A percentile compares a stretch with the other conserved stretches of the same genome.
Evolutionary conservation across 2,888 invertebrate genomes (phyloP).

Genomic region (Cryptocephalus primarius): DNA sequence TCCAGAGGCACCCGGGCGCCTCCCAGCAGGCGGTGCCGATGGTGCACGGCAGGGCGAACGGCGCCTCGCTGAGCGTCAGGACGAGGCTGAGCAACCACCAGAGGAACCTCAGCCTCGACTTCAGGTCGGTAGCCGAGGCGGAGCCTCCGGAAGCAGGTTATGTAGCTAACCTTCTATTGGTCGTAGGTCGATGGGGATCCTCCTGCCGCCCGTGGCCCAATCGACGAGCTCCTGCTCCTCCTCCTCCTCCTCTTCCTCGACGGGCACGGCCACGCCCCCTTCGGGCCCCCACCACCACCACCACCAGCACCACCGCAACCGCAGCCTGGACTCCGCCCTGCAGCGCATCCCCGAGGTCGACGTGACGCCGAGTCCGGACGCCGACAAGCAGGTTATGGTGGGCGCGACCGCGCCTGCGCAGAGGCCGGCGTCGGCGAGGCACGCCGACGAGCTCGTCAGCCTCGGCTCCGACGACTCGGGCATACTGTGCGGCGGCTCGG

Average conservation of each 20-base stretch:
- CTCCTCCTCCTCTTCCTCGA: neutral
- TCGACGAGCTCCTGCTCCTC: conserved; percentile 31
- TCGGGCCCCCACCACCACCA: conserved; percentile 1
- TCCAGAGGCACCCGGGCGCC: too few species aligned
- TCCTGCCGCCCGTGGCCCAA: conserved; percentile 49
- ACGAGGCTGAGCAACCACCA: conserved; percentile 59
- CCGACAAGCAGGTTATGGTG: conserved; percentile 40
- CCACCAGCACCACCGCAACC: conserved; percentile 67
- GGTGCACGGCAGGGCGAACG: conserved; percentile 45
- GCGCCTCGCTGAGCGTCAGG: conserved; percentile 37
- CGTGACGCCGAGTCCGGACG: conserved; percentile 53
- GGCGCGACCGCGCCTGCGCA: conserved; percentile 14
- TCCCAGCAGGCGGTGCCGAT: conserved; percentile 36
- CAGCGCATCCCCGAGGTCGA: conserved; percentile 83
- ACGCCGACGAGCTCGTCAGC: conserved; percentile 47
- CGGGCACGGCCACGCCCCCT: neutral
- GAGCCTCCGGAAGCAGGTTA: too few species aligned
- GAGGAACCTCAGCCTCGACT: conserved; percentile 80
- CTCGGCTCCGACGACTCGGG: conserved; percentile 74
- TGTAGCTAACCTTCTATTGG: too few species aligned
- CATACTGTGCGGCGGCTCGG: conserved; percentile 55
- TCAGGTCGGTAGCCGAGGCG: conserved; percentile 47
- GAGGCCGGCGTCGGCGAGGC: conserved; percentile 21
- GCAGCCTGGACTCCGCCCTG: conserved; percentile 80
- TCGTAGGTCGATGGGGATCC: conserved; percentile 54